Conservation (phyloP, 2,113 vertebrate genomes). For the Rhizomys pruinosus region DNA sequence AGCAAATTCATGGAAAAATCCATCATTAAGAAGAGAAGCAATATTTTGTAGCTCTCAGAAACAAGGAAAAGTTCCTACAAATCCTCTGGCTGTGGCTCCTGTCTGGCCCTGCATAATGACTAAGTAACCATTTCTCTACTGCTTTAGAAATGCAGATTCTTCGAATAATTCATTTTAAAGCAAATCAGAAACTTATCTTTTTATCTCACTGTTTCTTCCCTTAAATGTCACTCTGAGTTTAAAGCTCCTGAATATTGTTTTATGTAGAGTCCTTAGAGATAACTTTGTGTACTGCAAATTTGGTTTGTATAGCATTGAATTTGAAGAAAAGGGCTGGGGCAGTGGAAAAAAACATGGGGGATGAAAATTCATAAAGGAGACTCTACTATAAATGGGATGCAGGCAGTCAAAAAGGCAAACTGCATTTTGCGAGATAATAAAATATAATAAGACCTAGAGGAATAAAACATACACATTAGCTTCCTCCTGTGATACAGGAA, state of each 20-base stretch:
- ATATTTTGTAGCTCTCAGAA: slow-evolving; percentile 36
- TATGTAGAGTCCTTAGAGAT: slow-evolving; percentile 79
- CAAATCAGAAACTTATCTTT: slow-evolving; percentile 83
- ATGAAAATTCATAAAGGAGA: slow-evolving; percentile 67
- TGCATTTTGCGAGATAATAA: slow-evolving; percentile 57
- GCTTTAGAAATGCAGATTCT: slow-evolving; percentile 87
- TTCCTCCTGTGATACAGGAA: neutral
- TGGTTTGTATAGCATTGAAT: slow-evolving; percentile 70
- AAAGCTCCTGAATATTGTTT: slow-evolving; percentile 83
- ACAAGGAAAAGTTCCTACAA: slow-evolving; percentile 80
- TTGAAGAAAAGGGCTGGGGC: slow-evolving; percentile 47
- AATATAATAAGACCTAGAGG: neutral
- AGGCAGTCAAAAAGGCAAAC: neutral
- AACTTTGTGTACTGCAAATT: slow-evolving; percentile 78
- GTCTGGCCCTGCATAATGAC: slow-evolving; percentile 76
- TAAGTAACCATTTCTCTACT: slow-evolving; percentile 73
- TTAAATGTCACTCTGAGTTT: slow-evolving; percentile 83
- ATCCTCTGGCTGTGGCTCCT: slow-evolving; percentile 80
- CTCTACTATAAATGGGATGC: slow-evolving; percentile 58
- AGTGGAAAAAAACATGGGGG: slow-evolving; percentile 60
- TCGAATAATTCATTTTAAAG: slow-evolving; percentile 81
- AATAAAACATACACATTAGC: neutral
- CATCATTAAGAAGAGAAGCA: slow-evolving; percentile 59
- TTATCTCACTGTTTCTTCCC: slow-evolving; percentile 76
- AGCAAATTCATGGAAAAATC: slow-evolving; percentile 70